Evolutionary conservation across 2,888 invertebrate genomes (phyloP).

Genomic region (Aporophyla lueneburgensis): DNA sequence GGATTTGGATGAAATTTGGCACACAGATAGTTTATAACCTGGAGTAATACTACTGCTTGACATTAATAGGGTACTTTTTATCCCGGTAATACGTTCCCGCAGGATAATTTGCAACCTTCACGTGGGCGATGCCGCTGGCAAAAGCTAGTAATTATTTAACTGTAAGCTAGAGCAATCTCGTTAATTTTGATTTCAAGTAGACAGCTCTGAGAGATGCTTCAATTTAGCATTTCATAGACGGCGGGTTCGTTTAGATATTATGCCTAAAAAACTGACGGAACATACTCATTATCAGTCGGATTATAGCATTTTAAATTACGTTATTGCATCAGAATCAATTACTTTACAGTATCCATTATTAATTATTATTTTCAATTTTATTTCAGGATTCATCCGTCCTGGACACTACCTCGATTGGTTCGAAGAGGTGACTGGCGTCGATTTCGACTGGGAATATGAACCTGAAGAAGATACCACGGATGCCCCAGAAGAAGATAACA

Average conservation of each 20-base stretch:
- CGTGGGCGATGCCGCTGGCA: too few species aligned
- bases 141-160: background rate
- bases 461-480: slow-evolving; percentile 3
- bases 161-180: background rate
- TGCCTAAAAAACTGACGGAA: background rate
- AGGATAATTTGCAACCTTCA: too few species aligned
- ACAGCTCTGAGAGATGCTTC: background rate
- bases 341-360: background rate
- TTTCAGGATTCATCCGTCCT: slow-evolving; percentile 72
- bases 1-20: too few species aligned
- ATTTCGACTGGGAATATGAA: slow-evolving; percentile 65
- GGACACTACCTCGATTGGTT: slow-evolving; percentile 74
- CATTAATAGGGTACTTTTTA: too few species aligned
- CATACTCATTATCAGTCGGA: background rate
- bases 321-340: background rate
- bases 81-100: too few species aligned
- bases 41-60: too few species aligned
- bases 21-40: too few species aligned
- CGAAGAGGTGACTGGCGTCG: slow-evolving; percentile 63
- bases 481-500: background rate
- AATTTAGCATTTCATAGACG: background rate
- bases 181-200: background rate
- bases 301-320: background rate
- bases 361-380: background rate
- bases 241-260: background rate